Evolutionary conservation across 2,797 vertebrate genomes (phyloP), one percentile per base, ranked within the genome.

Genomic region (Eurystomus glaucurus): DNA sequence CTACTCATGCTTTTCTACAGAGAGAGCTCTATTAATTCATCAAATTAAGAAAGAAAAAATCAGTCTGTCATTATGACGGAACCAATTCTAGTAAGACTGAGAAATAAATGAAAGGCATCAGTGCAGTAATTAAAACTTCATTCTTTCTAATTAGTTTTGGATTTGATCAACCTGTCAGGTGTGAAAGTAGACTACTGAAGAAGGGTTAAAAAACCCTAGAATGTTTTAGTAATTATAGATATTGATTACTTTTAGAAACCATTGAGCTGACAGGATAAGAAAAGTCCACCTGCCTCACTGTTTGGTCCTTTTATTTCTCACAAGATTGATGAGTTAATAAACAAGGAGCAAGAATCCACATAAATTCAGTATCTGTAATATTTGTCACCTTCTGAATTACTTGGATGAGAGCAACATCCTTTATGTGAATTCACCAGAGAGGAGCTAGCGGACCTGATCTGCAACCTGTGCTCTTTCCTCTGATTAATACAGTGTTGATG

Each of bases 281-380:
- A 98, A 98, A 96, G 88, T 85, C 88, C 92, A 94, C 88, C 97
- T 81, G 79, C 89, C 86, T 98, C 13, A 11, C 66, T 90, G 71
- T 91, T 96, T 95, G 76, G 90, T 95, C 88, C 83, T 97, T 98
- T 98, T 98, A 97, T 98, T 98, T 98, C 97, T 97, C 88, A 93
- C 84, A 98, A 98, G 97, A 98, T 97, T 95, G 97, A 98, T 98
- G 97, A 98, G 96, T 97, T 98, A 98, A 98, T 98, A 98, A 98
- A 97, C 95, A 97, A 35, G n/a, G 87, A 98, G 88, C 95, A 98
- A 97, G 94, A 69, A 93, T 94, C 98, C 97, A 96, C 97, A 98
- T 98, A 98, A 98, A 98, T 98, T 98, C 95, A 97, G 93, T 96
- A 97, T 97, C 97, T 97, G 93, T 98, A 98, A 98, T 98, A 98